Evolutionary conservation across 2,888 invertebrate genomes (phyloP), one percentile per base, ranked within the genome.

Genomic region (Drosophila mimetica): DNA sequence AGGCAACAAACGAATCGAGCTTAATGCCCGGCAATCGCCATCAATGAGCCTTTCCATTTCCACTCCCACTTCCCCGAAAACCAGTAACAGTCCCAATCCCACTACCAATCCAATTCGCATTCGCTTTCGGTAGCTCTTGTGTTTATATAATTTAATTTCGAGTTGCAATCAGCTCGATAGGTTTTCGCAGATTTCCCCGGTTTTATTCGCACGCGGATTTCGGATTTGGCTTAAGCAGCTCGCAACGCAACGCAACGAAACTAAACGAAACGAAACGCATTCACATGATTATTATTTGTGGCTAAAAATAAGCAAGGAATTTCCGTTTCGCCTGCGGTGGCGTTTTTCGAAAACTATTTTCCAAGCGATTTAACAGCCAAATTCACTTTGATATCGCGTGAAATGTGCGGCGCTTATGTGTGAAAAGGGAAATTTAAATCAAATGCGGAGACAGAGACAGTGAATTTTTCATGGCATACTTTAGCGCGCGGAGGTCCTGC

Each of bases 81-180:
- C 30, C 30, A 30, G 30, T 30, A 11, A 30, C 30, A 30, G 11
- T 30, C 9, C 11, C 37, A 16, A 16, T 37, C 14, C 18, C 39
- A 39, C 18, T 39, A 5, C 69, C 58, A 44, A 60, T 60, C 44
- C 58, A 57, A 59, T 57, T 34, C 59, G 57, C 34, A 55, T 44
- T 55, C 57, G 55, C 61, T 52, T 69, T 60, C 47, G 41, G 71
- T 75, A 46, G 71, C 66, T 50, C 69, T 71, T 75, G 69, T 82
- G 82, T 85, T 83, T 87, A 87, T 77, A 87, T 85, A 87, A 87
- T 82, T 87, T 82, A 73, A 85, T 83, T 83, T 82, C 54, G 83
- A 63, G 70, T 85, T 85, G 76, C 85, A 81, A 82, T 82, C 87
- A 86, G 72, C 44, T 51, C 87, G 64, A 86, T 82, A 81, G 85